phyloP scores from a whole-genome alignment of 2,888 invertebrate genomes.

The Onchidella celtica region DNA sequence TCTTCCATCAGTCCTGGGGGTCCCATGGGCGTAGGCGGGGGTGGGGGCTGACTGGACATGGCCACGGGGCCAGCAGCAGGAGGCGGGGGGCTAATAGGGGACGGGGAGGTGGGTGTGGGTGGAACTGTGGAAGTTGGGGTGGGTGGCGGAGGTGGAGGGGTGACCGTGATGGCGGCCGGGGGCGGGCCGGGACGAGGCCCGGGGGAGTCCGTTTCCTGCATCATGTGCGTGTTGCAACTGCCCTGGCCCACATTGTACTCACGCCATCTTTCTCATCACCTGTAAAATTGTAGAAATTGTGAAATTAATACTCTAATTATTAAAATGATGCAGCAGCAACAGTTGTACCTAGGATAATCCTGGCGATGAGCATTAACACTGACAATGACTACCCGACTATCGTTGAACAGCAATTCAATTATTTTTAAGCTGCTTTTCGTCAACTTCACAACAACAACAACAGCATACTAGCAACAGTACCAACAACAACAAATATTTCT shows the following conservation, averaged over 20 bases:
- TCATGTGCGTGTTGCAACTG: not conserved
- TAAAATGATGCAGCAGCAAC: too few relatives aligned
- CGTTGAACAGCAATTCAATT: too few relatives aligned
- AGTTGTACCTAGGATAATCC: too few relatives aligned
- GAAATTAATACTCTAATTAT: too few relatives aligned
- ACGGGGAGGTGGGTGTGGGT: slow-evolving; percentile 4
- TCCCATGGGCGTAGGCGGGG: slow-evolving; percentile 21
- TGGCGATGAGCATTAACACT: too few relatives aligned
- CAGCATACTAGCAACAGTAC: too few relatives aligned
- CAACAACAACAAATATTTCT: too few relatives aligned
- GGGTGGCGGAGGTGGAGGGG: slow-evolving; percentile 30
- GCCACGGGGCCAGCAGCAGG: not conserved
- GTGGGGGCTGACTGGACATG: not conserved
- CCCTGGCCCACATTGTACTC: not conserved
- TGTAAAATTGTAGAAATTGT: too few relatives aligned
- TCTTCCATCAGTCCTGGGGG: slow-evolving; percentile 69
- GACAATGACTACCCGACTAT: too few relatives aligned
- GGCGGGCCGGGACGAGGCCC: slow-evolving; percentile 1
- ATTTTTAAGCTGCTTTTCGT: too few relatives aligned
- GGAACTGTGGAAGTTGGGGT: not conserved
- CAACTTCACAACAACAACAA: too few relatives aligned
- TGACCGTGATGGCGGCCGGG: slow-evolving; percentile 9
- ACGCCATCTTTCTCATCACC: not conserved
- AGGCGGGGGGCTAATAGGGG: slow-evolving; percentile 11
- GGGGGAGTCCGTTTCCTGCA: slow-evolving; percentile 27